A percentile compares a stretch with the other conserved stretches of the same genome.
Evolutionary conservation across 2,888 invertebrate genomes (phyloP).

Genomic region (Acheta domesticus): DNA sequence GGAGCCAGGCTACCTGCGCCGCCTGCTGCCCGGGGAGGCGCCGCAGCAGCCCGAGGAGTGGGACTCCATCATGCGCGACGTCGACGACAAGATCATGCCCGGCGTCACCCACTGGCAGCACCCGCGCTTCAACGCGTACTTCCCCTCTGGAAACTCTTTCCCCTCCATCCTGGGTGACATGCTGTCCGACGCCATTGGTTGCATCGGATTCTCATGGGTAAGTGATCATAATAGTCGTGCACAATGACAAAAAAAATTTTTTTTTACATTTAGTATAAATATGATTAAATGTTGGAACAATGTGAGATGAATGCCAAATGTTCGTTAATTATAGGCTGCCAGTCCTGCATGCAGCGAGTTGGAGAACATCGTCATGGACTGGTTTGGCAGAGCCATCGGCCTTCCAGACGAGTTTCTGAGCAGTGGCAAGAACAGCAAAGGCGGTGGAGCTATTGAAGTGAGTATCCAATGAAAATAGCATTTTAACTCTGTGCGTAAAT

Average conservation of each 20-base stretch:
- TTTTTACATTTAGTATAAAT: too few species aligned
- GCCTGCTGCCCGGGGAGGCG: slow-evolving; percentile 49
- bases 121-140: slow-evolving; percentile 63
- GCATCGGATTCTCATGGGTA: slow-evolving; percentile 64
- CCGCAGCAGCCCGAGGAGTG: slow-evolving; percentile 51
- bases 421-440: slow-evolving; percentile 54
- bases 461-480: not conserved
- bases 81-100: slow-evolving; percentile 50
- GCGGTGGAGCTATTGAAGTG: slow-evolving; percentile 77
- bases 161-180: slow-evolving; percentile 63
- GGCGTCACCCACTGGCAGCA: slow-evolving; percentile 62
- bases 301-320: not conserved
- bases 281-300: too few species aligned
- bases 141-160: slow-evolving; percentile 62
- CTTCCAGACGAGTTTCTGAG: slow-evolving; percentile 67
- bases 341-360: slow-evolving; percentile 84
- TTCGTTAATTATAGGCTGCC: slow-evolving; percentile 61
- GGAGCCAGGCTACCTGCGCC: slow-evolving; percentile 52
- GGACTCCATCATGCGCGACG: slow-evolving; percentile 51
- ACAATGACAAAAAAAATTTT: too few species aligned
- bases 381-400: slow-evolving; percentile 73
- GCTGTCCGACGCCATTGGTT: slow-evolving; percentile 59
- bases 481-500: not conserved
- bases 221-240: slow-evolving; percentile 20
- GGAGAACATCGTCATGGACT: slow-evolving; percentile 77